Evolutionary conservation across 2,113 vertebrate genomes (phyloP), one percentile per base, ranked within the genome.

Genomic region (Miniopterus natalensis): DNA sequence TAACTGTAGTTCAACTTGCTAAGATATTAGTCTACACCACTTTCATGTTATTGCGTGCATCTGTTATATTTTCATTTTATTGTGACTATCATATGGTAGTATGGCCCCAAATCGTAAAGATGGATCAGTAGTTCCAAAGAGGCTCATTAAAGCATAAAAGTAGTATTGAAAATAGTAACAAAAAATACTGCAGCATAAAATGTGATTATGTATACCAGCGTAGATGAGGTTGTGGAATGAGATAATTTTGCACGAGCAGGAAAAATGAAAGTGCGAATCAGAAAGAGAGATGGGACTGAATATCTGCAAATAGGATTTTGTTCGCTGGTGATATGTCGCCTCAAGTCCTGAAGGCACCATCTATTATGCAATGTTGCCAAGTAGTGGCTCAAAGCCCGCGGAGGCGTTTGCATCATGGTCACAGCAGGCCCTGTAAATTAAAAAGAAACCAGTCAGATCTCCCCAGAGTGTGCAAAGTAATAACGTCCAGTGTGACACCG

Each of bases 341-440:
- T 88, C 15, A 15, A 20, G 57, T 40, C 79, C 81, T 25, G 5
- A n/a, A 88, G 68, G 81, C 53, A 66, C 42, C n/a, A 2, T 61
- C 42, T 61, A 5, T 66, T 73, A 36, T 20, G 71, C 90, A 92
- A 85, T 31, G 49, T 45, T 79, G 88, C 80, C 80, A 36, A 51
- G 36, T 12, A n/a, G n/a, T 71, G 81, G 36, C 73, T 47, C 18
- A 77, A 51, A 59, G 47, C 80, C 75, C 70, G 47, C 3, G 36
- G 66, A 88, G 68, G 61, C 36, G 20, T 88, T 83, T 47, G 31
- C 59, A 90, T 86, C 59, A 65, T 90, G 17, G 71, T 92, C 68
- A n/a, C 29, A 49, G 70, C 61, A 45, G 55, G 70, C 12, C 57
- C 40, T 61, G 25, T 40, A 80, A 78, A 20, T 68, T 74, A 70